Base-by-base conservation (phyloP, 2,797 vertebrate genomes). In the Austrolebias charrua region DNA sequence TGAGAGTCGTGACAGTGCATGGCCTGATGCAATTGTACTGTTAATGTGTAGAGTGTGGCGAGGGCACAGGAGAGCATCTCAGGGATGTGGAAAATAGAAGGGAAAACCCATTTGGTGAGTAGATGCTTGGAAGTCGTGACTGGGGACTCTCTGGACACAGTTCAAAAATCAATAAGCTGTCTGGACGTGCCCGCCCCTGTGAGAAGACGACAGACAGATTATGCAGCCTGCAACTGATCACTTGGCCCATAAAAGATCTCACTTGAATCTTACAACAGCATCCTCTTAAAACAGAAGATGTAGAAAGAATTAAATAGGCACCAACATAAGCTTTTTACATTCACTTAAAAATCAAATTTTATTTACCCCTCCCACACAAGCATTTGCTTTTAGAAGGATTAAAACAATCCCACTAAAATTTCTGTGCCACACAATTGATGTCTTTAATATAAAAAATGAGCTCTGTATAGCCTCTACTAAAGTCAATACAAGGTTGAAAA, bases 141-240 rank as follows among this genome's bases (percentile, higher is more conserved):
- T 67, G 83, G 84, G 80, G 82, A 88, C 68, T 85, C 82, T 87
- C 79, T 89, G 80, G 86, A 89, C 78, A 75, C 73, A 75, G 81
- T 74, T 81, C 76, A 84, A 67, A 79, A 90, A 90, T 90, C 84
- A 91, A 89, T 90, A 90, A 86, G 68, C 79, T 74, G 84, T 87
- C 85, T 79, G 73, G 71, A 40, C 73, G 43, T 60, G 58, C 75
- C 73, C 77, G 47, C 66, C 75, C 79, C 67, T 43, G 60, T 62
- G 76, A 86, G 78, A 78, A 80, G 82, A 89, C 85, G 86, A 83
- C 85, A 90, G 90, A 87, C 81, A 85, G 77, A 90, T 88, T 88
- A 91, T 88, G 83, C 86, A 86, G 86, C 87, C 86, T 63, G 68
- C 82, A 68, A 73, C 86, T 78, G 82, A 91, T 87, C 85, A 88